Evolutionary conservation across 2,888 invertebrate species (phyloP).

Genomic region (Syrista parreyssii): DNA sequence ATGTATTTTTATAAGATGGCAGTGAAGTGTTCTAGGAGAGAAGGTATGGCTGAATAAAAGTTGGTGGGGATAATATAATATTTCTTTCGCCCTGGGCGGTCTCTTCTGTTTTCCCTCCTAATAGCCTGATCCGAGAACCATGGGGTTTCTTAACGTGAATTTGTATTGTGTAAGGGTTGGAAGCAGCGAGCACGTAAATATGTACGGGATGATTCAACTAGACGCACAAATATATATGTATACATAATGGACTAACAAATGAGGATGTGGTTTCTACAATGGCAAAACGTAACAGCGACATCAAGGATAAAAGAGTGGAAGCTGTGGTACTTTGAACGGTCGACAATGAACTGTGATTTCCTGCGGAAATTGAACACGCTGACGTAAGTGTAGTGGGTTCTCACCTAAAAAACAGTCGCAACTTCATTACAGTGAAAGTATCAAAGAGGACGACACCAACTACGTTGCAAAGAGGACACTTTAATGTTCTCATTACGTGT

Average conservation of each 20-base stretch:
- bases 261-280: neutral
- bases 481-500: neutral
- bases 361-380: neutral
- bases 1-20: neutral
- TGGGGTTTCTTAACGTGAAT: too few relatives aligned
- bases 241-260: neutral
- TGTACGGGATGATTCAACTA: too few relatives aligned
- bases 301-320: neutral
- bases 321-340: neutral
- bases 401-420: neutral
- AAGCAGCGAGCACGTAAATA: too few relatives aligned
- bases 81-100: conserved; percentile 25
- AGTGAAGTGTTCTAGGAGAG: neutral
- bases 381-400: neutral
- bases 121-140: conserved; percentile 13
- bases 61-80: conserved; percentile 26
- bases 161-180: too few relatives aligned
- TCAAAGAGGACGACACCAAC: neutral
- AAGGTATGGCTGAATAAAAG: neutral
- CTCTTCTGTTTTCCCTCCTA: conserved; percentile 30
- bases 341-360: neutral
- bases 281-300: neutral
- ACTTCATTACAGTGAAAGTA: neutral
- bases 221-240: neutral
- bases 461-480: neutral